These are phyloP conservation scores for Tinea trinotella DNA, from an alignment of 2,888 invertebrate species.

Conservation along the genomic window DNA sequence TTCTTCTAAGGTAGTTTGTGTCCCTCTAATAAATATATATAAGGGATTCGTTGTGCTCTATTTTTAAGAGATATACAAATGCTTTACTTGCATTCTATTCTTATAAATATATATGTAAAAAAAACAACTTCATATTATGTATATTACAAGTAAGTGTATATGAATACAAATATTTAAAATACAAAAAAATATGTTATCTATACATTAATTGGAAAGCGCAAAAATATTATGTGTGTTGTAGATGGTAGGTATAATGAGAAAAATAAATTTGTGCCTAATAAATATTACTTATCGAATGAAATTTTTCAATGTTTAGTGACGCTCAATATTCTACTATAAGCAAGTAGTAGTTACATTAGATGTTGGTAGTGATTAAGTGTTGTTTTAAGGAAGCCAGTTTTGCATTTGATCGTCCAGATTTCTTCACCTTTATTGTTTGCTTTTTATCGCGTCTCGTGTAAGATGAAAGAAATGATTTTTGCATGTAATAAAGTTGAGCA, in stretches of 20 bases:
- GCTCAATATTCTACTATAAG: constrained; percentile 64
- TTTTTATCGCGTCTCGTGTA: background rate
- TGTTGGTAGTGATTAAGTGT: constrained; percentile 49
- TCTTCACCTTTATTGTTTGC: constrained; percentile 21
- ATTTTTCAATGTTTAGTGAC: constrained; percentile 54
- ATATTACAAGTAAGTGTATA: constrained; percentile 67
- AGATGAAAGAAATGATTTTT: background rate
- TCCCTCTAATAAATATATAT: constrained; percentile 47
- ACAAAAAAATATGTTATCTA: too few relatives aligned
- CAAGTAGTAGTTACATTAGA: constrained; percentile 54
- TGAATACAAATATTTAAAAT: constrained; percentile 51
- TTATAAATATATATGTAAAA: constrained; percentile 71
- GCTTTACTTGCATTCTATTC: constrained; percentile 71
- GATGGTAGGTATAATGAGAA: constrained; percentile 31
- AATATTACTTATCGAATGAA: constrained; percentile 30
- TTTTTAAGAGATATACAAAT: constrained; percentile 53
- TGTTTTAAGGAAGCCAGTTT: constrained; percentile 51
- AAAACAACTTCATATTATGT: constrained; percentile 40
- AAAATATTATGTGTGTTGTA: constrained; percentile 55
- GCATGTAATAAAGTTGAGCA: constrained; percentile 21
- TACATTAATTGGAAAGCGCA: constrained; percentile 39
- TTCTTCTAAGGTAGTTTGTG: constrained; percentile 53
- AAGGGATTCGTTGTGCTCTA: constrained; percentile 65
- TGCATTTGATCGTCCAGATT: constrained; percentile 46
- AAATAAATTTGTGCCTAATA: constrained; percentile 67